These are phyloP conservation scores for Boleophthalmus pectinirostris DNA, from an alignment of 2,113 vertebrate genomes.

Conservation along the genomic window DNA sequence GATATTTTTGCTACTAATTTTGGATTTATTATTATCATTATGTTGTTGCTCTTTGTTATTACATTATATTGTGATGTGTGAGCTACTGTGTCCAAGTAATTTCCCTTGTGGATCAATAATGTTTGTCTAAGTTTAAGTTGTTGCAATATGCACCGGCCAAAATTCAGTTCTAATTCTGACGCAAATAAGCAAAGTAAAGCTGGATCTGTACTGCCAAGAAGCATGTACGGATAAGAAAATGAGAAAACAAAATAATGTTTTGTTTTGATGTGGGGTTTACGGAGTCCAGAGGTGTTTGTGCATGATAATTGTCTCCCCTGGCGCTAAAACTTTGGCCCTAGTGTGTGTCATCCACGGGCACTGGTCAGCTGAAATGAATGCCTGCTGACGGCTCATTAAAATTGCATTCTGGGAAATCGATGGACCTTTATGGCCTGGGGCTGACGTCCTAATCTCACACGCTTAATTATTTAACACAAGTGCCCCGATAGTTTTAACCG, in stretches of 20 bases:
- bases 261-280: constrained; percentile 26
- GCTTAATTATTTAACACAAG: constrained; percentile 79
- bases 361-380: constrained; percentile 74
- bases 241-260: background rate
- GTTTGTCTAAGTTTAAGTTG: too few species aligned
- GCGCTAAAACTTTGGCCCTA: constrained; percentile 33
- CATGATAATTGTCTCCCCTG: constrained; percentile 72
- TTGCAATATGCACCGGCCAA: background rate
- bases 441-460: constrained; percentile 77
- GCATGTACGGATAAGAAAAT: background rate
- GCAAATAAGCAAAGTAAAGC: background rate
- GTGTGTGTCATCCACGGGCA: constrained; percentile 67
- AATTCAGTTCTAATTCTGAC: background rate
- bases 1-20: too few species aligned
- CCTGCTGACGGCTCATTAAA: constrained; percentile 78
- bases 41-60: too few species aligned
- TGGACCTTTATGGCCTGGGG: constrained; percentile 71
- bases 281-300: constrained; percentile 37
- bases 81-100: too few species aligned
- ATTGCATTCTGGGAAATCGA: constrained; percentile 78
- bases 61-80: too few species aligned
- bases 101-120: too few species aligned
- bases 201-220: background rate
- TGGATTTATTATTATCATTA: too few species aligned
- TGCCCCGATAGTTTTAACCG: constrained; percentile 41